Evolutionary conservation across 2,113 vertebrate species (phyloP).

Genomic region (Morone chrysops): DNA sequence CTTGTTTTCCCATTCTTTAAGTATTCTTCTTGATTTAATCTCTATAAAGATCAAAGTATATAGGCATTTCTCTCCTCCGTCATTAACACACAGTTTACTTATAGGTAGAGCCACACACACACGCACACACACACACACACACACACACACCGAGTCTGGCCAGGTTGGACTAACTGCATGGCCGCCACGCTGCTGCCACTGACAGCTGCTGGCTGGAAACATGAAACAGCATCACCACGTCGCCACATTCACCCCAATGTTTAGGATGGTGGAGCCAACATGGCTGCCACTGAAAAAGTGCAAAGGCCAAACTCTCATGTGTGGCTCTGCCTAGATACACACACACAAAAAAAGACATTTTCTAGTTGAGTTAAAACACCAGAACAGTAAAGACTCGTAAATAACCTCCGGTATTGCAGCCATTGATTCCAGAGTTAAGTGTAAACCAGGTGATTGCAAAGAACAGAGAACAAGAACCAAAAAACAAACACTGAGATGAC

Average conservation of each 20-base stretch:
- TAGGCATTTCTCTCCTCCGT: constrained; percentile 54
- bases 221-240: constrained; percentile 32
- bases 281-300: constrained; percentile 63
- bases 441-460: constrained; percentile 78
- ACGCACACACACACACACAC: constrained; percentile 39
- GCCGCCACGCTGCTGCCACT: not conserved
- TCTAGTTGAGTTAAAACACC: constrained; percentile 52
- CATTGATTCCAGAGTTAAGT: constrained; percentile 66
- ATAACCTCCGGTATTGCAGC: constrained; percentile 56
- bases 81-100: constrained; percentile 48
- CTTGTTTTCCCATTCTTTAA: constrained; percentile 78
- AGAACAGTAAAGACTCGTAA: constrained; percentile 47
- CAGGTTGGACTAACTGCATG: constrained; percentile 46
- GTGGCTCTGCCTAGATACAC: constrained; percentile 43
- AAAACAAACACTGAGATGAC: constrained; percentile 68
- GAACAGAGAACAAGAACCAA: constrained; percentile 59
- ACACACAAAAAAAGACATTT: constrained; percentile 32
- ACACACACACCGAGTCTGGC: constrained; percentile 26
- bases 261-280: constrained; percentile 58
- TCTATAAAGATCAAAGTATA: constrained; percentile 71
- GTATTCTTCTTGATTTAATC: constrained; percentile 71
- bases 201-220: constrained; percentile 35
- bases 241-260: constrained; percentile 60
- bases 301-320: constrained; percentile 56
- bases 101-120: constrained; percentile 52